Evolutionary conservation across 2,888 invertebrate genomes (phyloP), one percentile per base, ranked within the genome.

Genomic region (Cactoblastis cactorum): DNA sequence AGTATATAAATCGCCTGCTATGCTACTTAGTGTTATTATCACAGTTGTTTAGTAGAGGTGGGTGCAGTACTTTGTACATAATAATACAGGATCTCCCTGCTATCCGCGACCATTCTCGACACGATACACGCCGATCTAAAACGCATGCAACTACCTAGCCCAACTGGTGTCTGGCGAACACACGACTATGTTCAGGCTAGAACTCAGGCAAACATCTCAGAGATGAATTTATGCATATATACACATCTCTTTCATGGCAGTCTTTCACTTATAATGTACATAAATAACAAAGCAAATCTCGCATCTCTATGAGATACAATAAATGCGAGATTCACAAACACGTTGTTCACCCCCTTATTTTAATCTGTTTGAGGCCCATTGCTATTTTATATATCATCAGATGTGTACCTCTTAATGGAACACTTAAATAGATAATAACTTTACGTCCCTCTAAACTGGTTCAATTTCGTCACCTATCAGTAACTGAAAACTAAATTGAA

Each of bases 21-120:
- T 76, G 87, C 90, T 90, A 90, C 90, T 90, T 90, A 90, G 90
- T 89, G 88, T 89, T 90, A 90, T 88, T 90, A 90, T 90, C 90
- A 90, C 90, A 90, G 90, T 89, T 90, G 87, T 86, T 90, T 88
- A 88, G 82, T 82, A 88, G 90, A 90, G 90, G 90, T 90, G 90
- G 90, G 90, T 88, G 89, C 80, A 87, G 89, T 89, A 89, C 89
- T 86, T 89, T 89, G 90, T 90, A 90, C 89, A 89, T 78, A 78
- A 76, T 78, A 80, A 83, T 80, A 82, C 86, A 84, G 85, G 85
- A 84, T 80, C 77, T 77, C 80, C 82, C 83, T 80, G 83, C 79
- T 69, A 75, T 75, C 74, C 76, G 80, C 74, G 80, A 80, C 71
- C 77, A 77, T 74, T 74, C 74, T 73, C 74, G 80, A 79, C 76